Conservation (phyloP, 2,888 invertebrate species). For the Ophion ventricosus region DNA sequence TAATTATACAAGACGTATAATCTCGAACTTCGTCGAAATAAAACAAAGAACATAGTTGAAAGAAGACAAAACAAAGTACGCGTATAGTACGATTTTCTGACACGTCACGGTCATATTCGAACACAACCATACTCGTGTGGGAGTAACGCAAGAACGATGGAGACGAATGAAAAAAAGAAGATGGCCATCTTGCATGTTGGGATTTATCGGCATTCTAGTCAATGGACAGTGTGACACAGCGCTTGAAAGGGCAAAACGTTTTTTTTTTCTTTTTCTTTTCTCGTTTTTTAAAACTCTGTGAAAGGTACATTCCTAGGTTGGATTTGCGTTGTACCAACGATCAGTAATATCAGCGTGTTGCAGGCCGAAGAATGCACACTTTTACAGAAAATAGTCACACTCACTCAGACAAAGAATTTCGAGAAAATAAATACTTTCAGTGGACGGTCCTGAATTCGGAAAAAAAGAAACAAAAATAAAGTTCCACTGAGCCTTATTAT, state of each 20-base stretch:
- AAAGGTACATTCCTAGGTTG: slow-evolving; percentile 58
- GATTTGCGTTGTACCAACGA: slow-evolving; percentile 29
- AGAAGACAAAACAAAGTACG: slow-evolving; percentile 31
- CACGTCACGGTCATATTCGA: slow-evolving; percentile 32
- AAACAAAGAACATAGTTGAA: slow-evolving; percentile 6
- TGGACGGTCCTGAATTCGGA: background rate
- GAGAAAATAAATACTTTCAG: background rate
- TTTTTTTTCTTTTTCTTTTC: slow-evolving; percentile 24
- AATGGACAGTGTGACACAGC: slow-evolving; percentile 55
- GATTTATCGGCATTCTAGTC: slow-evolving; percentile 65
- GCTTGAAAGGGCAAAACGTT: slow-evolving; percentile 42
- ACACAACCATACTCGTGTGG: slow-evolving; percentile 47
- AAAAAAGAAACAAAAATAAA: slow-evolving; percentile 11
- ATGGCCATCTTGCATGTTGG: slow-evolving; percentile 61
- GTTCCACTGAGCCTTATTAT: slow-evolving; percentile 60
- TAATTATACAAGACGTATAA: slow-evolving; percentile 5
- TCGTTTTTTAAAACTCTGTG: slow-evolving; percentile 22
- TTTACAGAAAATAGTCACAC: slow-evolving; percentile 19
- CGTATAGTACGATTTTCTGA: slow-evolving; percentile 34
- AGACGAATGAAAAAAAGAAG: slow-evolving; percentile 52
- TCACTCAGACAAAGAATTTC: slow-evolving; percentile 6
- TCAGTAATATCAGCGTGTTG: slow-evolving; percentile 31
- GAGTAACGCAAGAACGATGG: slow-evolving; percentile 32
- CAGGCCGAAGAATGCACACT: slow-evolving; percentile 46
- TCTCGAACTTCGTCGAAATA: slow-evolving; percentile 21